Evolutionary conservation across 1,140 invertebrate genomes (phyloP).

Genomic region (Apocrypta bakeri): DNA sequence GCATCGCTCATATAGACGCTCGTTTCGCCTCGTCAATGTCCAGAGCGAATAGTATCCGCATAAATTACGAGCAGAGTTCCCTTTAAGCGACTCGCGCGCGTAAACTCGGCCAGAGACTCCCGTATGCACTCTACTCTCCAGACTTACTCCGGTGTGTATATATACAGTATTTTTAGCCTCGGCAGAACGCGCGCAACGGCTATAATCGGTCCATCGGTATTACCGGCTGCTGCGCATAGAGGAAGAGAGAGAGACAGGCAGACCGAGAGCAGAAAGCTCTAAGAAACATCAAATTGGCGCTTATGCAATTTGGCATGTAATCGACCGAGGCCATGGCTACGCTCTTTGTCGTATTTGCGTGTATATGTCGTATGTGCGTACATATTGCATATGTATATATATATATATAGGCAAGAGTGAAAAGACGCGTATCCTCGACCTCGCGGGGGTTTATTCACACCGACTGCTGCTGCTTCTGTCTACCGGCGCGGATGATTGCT

Average conservation of each 20-base stretch:
- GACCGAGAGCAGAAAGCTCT: too few relatives aligned
- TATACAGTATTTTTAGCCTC: not conserved
- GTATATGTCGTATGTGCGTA: not conserved
- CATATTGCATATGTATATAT: not conserved
- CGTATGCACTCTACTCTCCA: not conserved
- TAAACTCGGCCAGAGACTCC: not conserved
- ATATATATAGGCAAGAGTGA: not conserved
- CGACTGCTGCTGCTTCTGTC: not conserved
- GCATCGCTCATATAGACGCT: not conserved
- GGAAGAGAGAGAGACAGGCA: too few relatives aligned
- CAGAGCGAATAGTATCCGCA: not conserved
- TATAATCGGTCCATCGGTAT: too few relatives aligned
- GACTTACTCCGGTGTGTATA: not conserved
- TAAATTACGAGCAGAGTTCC: not conserved
- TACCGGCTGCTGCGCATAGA: too few relatives aligned
- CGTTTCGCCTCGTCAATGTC: too few relatives aligned
- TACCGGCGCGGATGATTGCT: not conserved
- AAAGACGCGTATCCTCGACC: conserved; percentile 1
- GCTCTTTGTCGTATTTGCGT: not conserved
- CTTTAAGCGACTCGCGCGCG: not conserved
- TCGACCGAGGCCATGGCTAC: not conserved
- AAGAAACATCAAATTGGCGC: not conserved
- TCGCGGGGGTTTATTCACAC: conserved; percentile 27
- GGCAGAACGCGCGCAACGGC: too few relatives aligned
- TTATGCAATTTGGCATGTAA: not conserved